These are phyloP conservation scores for Lysiphlebus fabarum DNA, from an alignment of 1,140 invertebrate genomes.

Conservation along the genomic window DNA sequence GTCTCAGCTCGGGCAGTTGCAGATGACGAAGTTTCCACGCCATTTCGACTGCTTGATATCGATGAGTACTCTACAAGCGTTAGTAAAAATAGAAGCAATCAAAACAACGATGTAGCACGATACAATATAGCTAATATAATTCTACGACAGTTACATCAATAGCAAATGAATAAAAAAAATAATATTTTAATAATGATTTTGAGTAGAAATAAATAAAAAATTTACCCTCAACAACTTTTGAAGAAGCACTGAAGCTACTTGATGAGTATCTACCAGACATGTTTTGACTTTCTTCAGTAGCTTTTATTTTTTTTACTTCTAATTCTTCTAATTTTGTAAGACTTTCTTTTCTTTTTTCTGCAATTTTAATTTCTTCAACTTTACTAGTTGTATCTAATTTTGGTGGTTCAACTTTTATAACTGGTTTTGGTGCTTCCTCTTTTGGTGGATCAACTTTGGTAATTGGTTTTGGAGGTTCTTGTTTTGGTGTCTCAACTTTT, in stretches of 20 bases:
- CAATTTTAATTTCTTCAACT: constrained; percentile 21
- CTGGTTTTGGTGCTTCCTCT: constrained; percentile 31
- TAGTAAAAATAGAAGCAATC: constrained; percentile 23
- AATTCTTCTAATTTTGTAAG: constrained; percentile 31
- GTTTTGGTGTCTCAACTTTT: constrained; percentile 29
- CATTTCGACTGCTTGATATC: constrained; percentile 53
- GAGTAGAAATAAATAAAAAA: not conserved
- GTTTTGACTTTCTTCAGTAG: constrained; percentile 54
- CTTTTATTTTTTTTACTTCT: constrained; percentile 39
- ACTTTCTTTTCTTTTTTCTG: constrained; percentile 35
- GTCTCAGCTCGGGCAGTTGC: constrained; percentile 42
- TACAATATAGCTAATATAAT: not conserved
- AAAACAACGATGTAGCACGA: constrained; percentile 4
- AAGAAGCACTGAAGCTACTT: constrained; percentile 58
- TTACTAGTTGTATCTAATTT: too few species aligned
- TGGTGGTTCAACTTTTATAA: constrained; percentile 28
- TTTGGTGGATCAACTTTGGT: constrained; percentile 26
- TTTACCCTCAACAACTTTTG: constrained; percentile 60
- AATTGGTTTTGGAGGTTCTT: constrained; percentile 29
- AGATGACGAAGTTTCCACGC: constrained; percentile 53
- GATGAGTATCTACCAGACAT: constrained; percentile 61
- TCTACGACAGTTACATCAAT: too few species aligned
- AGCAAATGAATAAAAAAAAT: too few species aligned
- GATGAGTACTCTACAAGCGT: constrained; percentile 58
- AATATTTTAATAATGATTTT: too few species aligned